Conservation (phyloP, 1,140 invertebrate genomes). For the Drosophila trapezifrons region DNA sequence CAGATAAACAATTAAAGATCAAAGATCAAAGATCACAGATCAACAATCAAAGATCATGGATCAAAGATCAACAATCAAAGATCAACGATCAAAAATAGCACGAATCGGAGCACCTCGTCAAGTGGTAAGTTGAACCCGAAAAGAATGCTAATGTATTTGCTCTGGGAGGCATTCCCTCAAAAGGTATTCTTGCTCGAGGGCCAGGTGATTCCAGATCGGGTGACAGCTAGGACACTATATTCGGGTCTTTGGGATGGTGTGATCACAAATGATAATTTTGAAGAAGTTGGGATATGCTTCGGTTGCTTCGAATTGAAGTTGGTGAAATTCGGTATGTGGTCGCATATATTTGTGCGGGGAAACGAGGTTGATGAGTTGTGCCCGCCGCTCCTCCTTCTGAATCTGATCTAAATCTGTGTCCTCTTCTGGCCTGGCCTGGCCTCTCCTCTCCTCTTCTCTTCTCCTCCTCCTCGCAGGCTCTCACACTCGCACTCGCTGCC, state of each 20-base stretch:
- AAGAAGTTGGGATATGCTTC: conserved; percentile 18
- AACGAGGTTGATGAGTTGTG: conserved; percentile 9
- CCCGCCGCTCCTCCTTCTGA: background rate
- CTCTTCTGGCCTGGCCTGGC: conserved; percentile 2
- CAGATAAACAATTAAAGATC: conserved; percentile 11
- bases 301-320: conserved; percentile 16
- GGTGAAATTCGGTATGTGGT: conserved; percentile 9
- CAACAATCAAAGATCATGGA: background rate
- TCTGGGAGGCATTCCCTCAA: background rate
- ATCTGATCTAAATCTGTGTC: conserved; percentile 1
- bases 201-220: conserved; percentile 21
- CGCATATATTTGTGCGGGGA: conserved; percentile 1
- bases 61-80: background rate
- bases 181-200: background rate
- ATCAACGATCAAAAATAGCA: conserved; percentile 7
- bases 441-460: background rate
- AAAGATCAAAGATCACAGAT: background rate
- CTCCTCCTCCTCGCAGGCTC: background rate
- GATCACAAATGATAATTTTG: conserved; percentile 19
- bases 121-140: conserved; percentile 25
- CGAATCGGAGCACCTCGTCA: conserved; percentile 7
- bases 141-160: conserved; percentile 30
- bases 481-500: conserved; percentile 7
- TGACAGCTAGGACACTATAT: conserved; percentile 8
- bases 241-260: conserved; percentile 15